Evolutionary conservation across 2,888 invertebrate species (phyloP).

Genomic region (Lacanobia oleracea): DNA sequence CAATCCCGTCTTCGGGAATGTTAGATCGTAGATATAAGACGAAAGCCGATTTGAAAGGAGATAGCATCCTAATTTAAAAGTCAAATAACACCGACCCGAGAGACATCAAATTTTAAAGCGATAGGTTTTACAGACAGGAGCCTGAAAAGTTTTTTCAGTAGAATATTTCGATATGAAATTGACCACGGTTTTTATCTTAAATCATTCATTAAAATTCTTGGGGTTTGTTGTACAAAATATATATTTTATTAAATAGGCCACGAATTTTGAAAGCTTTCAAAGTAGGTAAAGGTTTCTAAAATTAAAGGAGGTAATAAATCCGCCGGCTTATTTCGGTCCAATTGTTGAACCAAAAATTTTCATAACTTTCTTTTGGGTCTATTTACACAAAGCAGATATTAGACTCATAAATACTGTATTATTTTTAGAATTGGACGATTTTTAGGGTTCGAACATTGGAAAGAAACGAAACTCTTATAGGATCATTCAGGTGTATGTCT

Average conservation of each 20-base stretch:
- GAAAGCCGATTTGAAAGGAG: slow-evolving; percentile 68
- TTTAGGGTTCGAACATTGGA: too few species aligned
- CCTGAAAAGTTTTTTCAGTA: slow-evolving; percentile 20
- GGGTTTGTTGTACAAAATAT: slow-evolving; percentile 37
- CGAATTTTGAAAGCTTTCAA: slow-evolving; percentile 2
- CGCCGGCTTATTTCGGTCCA: slow-evolving; percentile 7
- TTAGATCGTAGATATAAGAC: slow-evolving; percentile 46
- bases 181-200: slow-evolving; percentile 29
- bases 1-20: slow-evolving; percentile 29
- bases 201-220: slow-evolving; percentile 43
- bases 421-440: not conserved
- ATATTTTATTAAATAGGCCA: slow-evolving; percentile 24
- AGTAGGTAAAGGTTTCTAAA: slow-evolving; percentile 9
- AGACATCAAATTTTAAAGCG: slow-evolving; percentile 55
- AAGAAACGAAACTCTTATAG: too few species aligned
- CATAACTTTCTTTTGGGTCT: slow-evolving; percentile 13
- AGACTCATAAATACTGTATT: slow-evolving; percentile 1
- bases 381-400: slow-evolving; percentile 14
- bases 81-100: slow-evolving; percentile 70
- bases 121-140: slow-evolving; percentile 37
- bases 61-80: slow-evolving; percentile 75
- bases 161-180: slow-evolving; percentile 47
- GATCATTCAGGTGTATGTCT: too few species aligned
- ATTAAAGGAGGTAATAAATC: slow-evolving; percentile 23
- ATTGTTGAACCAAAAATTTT: slow-evolving; percentile 11